Conservation (phyloP, 1,140 invertebrate genomes). For the Cydia fagiglandana region DNA sequence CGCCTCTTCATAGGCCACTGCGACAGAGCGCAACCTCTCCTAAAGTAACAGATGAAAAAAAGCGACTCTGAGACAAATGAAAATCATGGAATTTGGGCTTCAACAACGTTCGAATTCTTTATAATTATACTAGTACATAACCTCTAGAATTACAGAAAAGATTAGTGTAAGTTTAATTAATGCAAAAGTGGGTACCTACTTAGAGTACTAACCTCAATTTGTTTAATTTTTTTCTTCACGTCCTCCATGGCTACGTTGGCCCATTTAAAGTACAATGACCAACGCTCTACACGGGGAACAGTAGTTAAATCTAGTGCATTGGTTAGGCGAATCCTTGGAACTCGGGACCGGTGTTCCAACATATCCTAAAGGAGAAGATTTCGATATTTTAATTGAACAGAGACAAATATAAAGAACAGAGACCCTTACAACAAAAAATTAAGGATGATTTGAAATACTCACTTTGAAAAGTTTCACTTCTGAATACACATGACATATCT, state of each 20-base stretch:
- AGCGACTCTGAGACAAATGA: neutral
- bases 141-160: neutral
- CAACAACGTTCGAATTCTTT: no score
- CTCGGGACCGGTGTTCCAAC: neutral
- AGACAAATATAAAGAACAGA: no score
- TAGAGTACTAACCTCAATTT: slow-evolving; percentile 32
- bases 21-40: slow-evolving; percentile 33
- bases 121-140: no score
- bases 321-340: neutral
- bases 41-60: slow-evolving; percentile 39
- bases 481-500: slow-evolving; percentile 33
- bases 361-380: neutral
- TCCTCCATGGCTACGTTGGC: slow-evolving; percentile 37
- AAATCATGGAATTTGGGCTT: neutral
- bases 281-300: slow-evolving; percentile 43
- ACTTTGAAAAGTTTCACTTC: slow-evolving; percentile 40
- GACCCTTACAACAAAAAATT: neutral
- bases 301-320: neutral
- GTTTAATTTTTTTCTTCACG: slow-evolving; percentile 35
- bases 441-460: slow-evolving; percentile 32
- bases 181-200: neutral
- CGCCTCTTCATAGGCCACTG: slow-evolving; percentile 52
- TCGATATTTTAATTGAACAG: neutral
- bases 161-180: neutral
- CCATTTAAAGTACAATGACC: slow-evolving; percentile 56